Conservation (phyloP, 2,113 vertebrate genomes). For the Kobus ellipsiprymnus region DNA sequence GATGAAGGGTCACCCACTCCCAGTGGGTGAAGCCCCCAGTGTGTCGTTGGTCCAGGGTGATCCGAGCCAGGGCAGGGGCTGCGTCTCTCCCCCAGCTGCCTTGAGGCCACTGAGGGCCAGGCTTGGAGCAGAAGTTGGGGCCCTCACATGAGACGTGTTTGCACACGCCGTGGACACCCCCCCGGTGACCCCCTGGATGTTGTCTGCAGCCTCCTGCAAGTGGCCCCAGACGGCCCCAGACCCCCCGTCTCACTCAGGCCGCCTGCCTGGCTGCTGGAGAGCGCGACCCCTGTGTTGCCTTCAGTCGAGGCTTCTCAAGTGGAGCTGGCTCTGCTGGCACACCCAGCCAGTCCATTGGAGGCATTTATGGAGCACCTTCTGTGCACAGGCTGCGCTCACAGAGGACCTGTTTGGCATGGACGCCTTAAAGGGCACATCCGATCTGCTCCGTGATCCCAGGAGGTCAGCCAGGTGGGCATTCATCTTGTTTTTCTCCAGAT, state of each 20-base stretch:
- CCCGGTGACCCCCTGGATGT: neutral
- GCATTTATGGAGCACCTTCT: neutral
- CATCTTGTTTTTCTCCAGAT: neutral
- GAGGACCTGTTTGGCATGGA: neutral
- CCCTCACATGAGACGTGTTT: neutral
- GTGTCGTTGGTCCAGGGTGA: accelerated
- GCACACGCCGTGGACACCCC: neutral
- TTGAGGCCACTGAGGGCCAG: neutral
- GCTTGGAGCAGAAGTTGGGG: neutral
- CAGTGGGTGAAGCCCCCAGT: accelerated
- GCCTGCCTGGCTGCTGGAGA: neutral
- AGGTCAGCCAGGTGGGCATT: neutral
- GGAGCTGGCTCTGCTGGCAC: neutral
- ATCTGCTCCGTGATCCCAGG: neutral
- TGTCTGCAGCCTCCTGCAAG: neutral
- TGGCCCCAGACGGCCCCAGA: accelerated
- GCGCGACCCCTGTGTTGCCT: neutral
- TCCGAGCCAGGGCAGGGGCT: accelerated
- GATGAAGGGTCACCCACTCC: too few species aligned
- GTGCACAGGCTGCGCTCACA: neutral
- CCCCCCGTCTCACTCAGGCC: neutral
- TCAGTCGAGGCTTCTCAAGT: neutral
- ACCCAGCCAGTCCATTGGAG: neutral
- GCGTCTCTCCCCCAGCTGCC: neutral
- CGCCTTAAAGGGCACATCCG: neutral